Conservation (phyloP, 2,888 invertebrate genomes). For the Proisotoma minuta region DNA sequence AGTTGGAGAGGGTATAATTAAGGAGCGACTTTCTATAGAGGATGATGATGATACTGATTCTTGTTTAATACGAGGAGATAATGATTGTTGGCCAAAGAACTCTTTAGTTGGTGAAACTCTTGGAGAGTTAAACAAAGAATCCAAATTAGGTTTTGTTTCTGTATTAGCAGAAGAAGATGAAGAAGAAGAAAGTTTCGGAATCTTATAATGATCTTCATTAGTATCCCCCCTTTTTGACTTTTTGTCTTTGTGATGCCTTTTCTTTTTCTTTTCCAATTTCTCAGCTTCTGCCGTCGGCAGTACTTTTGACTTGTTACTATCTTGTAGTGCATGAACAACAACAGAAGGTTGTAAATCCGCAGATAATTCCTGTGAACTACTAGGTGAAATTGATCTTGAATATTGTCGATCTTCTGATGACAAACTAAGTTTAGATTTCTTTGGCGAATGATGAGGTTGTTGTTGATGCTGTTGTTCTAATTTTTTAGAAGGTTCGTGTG, state of each 20-base stretch:
- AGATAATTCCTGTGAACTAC: neutral
- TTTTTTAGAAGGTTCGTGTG: neutral
- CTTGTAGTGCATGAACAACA: too few species aligned
- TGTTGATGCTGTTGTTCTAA: neutral
- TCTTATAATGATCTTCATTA: conserved; percentile 50
- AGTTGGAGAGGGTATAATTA: conserved; percentile 9
- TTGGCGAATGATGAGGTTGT: neutral
- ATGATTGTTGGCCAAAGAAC: too few species aligned
- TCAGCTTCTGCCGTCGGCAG: neutral
- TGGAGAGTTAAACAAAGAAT: conserved; percentile 44
- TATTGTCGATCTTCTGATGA: neutral
- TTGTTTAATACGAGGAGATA: conserved; percentile 18
- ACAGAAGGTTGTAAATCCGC: too few species aligned
- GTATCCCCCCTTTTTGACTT: conserved; percentile 62
- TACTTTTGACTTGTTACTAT: neutral
- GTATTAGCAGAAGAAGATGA: conserved; percentile 19
- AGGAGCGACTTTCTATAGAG: conserved; percentile 2
- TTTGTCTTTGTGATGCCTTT: conserved; percentile 76
- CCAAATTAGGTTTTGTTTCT: conserved; percentile 36
- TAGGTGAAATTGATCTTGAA: conserved; percentile 1
- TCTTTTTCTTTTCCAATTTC: conserved; percentile 69
- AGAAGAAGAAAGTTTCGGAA: conserved; percentile 19
- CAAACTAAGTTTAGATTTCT: neutral
- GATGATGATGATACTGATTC: conserved; percentile 20
- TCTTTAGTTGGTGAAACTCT: neutral